phyloP scores from a whole-genome alignment of 2,113 vertebrate genomes.

The Neotoma lepida region DNA sequence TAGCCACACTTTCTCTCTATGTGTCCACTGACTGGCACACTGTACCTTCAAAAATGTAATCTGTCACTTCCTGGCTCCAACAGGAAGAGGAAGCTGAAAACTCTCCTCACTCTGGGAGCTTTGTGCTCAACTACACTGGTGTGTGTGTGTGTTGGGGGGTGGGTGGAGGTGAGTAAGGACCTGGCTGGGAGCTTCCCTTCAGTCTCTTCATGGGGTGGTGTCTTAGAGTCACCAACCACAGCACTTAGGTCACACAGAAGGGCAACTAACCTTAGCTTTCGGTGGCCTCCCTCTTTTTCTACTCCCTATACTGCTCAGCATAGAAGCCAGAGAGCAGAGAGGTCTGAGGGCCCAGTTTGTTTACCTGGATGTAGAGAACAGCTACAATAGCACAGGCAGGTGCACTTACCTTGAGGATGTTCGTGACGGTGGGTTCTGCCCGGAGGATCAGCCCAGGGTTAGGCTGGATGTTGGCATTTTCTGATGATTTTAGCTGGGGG shows the following conservation, averaged over 20 bases:
- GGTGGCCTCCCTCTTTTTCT: not conserved
- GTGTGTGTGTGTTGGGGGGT: not conserved
- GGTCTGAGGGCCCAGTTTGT: not conserved
- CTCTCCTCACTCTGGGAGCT: not conserved
- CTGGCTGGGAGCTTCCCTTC: not conserved
- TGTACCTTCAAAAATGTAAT: no score
- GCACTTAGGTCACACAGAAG: not conserved
- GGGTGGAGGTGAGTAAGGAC: no score
- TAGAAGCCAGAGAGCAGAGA: not conserved
- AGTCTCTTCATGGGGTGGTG: not conserved
- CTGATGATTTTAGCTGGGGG: constrained; percentile 92
- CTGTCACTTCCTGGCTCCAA: not conserved
- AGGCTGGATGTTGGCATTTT: constrained; percentile 97
- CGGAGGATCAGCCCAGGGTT: constrained; percentile 96
- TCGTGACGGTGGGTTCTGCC: constrained; percentile 97
- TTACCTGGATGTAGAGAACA: not conserved
- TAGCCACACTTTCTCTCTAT: not conserved
- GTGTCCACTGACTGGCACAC: not conserved
- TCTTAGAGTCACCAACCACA: not conserved
- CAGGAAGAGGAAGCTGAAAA: not conserved
- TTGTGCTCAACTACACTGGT: not conserved
- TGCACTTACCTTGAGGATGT: constrained; percentile 93
- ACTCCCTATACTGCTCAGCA: not conserved
- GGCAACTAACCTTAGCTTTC: not conserved
- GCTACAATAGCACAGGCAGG: not conserved